Base-by-base conservation (phyloP, 2,888 invertebrate species). In the Camponotus fellah region DNA sequence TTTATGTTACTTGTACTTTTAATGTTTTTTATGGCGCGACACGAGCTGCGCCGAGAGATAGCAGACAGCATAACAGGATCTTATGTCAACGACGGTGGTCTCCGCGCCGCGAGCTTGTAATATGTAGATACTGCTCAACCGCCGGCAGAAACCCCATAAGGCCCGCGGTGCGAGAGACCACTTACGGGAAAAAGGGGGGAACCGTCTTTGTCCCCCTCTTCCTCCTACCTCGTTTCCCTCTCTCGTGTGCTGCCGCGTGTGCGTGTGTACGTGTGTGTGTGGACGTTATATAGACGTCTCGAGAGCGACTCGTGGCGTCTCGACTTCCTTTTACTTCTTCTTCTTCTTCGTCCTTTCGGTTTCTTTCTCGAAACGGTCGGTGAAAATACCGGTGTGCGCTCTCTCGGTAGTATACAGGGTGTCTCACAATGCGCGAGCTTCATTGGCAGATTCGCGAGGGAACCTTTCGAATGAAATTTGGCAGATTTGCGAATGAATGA, bases 21-120 rank as follows among this genome's bases (percentile, higher is more conserved):
- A 88, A 89, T 91, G 89, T 89, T 92, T 92, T 91, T 91, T 92
- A 90, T 86, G 88, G 85, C 86, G 87, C 87, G 88, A 90, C 88
- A 85, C 91, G 86, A 91, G 89, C 85, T 85, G 75, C 86, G 91
- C 88, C 89, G 86, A 85, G 89, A 91, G 90, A 89, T 89, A 88
- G 91, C 91, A 91, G 91, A 93, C 90, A 90, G 91, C 91, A 92
- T 93, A 93, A 93, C 92, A 93, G 92, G 93, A 93, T 93, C 93
- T 91, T 92, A 91, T 92, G 93, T 93, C 93, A 92, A 92, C 90
- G 91, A 89, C 86, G 93, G 93, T 93, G 93, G 93, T 93, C 93
- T 87, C 90, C 89, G 91, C 90, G 79, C 92, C 92, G 89, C 91
- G 90, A 90, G 90, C 88, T 91, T 92, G 91, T 92, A 91, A 92